Conservation (phyloP, 2,113 vertebrate genomes). For the Heterocephalus glaber region DNA sequence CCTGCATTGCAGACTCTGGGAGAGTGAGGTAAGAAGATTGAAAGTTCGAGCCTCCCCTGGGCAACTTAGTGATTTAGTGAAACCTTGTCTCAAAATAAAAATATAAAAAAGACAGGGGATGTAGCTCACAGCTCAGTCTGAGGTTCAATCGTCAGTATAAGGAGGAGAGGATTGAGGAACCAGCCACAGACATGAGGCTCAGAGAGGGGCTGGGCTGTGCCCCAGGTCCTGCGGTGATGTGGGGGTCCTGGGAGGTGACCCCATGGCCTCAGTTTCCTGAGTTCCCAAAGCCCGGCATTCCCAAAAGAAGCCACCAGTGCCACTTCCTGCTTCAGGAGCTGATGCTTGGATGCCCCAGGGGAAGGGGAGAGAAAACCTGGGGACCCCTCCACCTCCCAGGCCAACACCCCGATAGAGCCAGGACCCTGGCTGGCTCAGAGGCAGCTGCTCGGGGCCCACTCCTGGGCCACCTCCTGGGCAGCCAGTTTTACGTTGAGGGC, state of each 20-base stretch:
- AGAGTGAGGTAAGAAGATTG: not conserved
- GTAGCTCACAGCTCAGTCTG: not conserved
- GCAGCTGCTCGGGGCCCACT: rapidly evolving
- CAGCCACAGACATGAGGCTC: not conserved
- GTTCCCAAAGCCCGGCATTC: not conserved
- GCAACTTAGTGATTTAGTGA: not conserved
- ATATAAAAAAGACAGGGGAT: not conserved
- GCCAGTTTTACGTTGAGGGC: not conserved
- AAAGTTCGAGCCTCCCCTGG: not conserved
- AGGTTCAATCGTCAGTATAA: not conserved
- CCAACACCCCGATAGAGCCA: rapidly evolving
- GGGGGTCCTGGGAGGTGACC: no score
- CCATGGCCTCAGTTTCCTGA: not conserved
- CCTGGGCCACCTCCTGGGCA: rapidly evolving
- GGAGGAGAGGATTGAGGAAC: not conserved
- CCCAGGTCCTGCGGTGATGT: not conserved
- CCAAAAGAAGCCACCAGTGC: not conserved
- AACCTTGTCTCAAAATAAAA: not conserved
- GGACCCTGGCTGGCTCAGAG: not conserved
- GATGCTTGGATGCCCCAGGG: not conserved
- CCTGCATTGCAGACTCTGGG: not conserved
- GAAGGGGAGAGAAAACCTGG: not conserved
- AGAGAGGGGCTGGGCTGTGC: rapidly evolving
- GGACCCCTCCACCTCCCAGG: not conserved
- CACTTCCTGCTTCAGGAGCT: not conserved